Percentiles rank a stretch among this genome's conserved stretches.
These are phyloP conservation scores for Cichlasoma orientale DNA, from an alignment of 2,797 vertebrate genomes.

Conservation along the genomic window DNA sequence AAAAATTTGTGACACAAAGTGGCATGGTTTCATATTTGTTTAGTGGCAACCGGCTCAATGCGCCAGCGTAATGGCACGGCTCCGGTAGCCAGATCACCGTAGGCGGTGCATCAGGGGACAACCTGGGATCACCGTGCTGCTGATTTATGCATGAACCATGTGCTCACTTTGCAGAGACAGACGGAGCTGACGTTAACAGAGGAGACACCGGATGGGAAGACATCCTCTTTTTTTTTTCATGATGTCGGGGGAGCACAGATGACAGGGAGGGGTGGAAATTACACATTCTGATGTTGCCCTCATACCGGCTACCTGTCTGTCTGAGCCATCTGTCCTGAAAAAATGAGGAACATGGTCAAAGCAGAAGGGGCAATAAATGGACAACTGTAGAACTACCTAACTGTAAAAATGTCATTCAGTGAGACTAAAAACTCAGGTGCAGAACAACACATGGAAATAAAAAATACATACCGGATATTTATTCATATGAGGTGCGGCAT, in stretches of 20 bases:
- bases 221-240: slow-evolving; percentile 41
- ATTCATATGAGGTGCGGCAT: neutral
- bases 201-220: slow-evolving; percentile 59
- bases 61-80: slow-evolving; percentile 70
- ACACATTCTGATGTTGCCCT: slow-evolving; percentile 43
- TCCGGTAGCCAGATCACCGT: slow-evolving; percentile 67
- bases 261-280: slow-evolving; percentile 42
- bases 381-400: slow-evolving; percentile 2
- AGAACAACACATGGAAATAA: neutral
- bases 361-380: slow-evolving; percentile 11
- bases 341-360: slow-evolving; percentile 18
- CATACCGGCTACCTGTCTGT: slow-evolving; percentile 67
- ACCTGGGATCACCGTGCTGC: slow-evolving; percentile 78
- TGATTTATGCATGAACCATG: slow-evolving; percentile 84
- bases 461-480: neutral
- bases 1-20: slow-evolving; percentile 84
- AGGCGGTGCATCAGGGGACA: slow-evolving; percentile 68
- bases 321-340: slow-evolving; percentile 58
- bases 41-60: slow-evolving; percentile 65
- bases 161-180: slow-evolving; percentile 70
- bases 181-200: slow-evolving; percentile 60
- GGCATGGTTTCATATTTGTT: slow-evolving; percentile 80
- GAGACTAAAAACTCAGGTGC: neutral
- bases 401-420: neutral
- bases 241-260: slow-evolving; percentile 27